Conservation (phyloP, 2,888 invertebrate genomes). For the Theodoxus fluviatilis region DNA sequence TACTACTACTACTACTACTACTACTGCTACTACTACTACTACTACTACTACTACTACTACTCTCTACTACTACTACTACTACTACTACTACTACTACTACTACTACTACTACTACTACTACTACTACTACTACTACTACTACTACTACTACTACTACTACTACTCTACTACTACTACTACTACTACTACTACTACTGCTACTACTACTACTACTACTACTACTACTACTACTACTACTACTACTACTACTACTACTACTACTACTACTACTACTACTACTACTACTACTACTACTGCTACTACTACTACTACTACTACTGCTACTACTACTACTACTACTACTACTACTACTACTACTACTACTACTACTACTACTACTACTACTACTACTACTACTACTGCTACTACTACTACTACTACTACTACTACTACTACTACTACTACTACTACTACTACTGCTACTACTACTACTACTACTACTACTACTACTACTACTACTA, state of each 20-base stretch:
- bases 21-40: conserved; percentile 21
- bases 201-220: conserved; percentile 25
- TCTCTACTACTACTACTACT: conserved; percentile 15
- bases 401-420: conserved; percentile 17
- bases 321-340: conserved; percentile 21
- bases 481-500: conserved; percentile 25
- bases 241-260: conserved; percentile 19
- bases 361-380: conserved; percentile 26
- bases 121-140: conserved; percentile 9
- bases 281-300: conserved; percentile 18
- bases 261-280: conserved; percentile 3
- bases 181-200: conserved; percentile 23
- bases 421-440: conserved; percentile 3
- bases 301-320: conserved; percentile 12
- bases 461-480: conserved; percentile 23
- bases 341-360: conserved; percentile 24
- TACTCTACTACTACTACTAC: conserved; percentile 22
- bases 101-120: conserved; percentile 24
- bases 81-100: conserved; percentile 22
- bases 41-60: conserved; percentile 9
- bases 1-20: conserved; percentile 24
- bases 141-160: conserved; percentile 26
- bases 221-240: conserved; percentile 23
- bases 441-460: conserved; percentile 17
- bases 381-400: conserved; percentile 24